A percentile compares a stretch with the other conserved stretches of the same genome.
These are phyloP conservation scores for Zeuzera pyrina DNA, from an alignment of 2,888 invertebrate species.

Conservation along the genomic window DNA sequence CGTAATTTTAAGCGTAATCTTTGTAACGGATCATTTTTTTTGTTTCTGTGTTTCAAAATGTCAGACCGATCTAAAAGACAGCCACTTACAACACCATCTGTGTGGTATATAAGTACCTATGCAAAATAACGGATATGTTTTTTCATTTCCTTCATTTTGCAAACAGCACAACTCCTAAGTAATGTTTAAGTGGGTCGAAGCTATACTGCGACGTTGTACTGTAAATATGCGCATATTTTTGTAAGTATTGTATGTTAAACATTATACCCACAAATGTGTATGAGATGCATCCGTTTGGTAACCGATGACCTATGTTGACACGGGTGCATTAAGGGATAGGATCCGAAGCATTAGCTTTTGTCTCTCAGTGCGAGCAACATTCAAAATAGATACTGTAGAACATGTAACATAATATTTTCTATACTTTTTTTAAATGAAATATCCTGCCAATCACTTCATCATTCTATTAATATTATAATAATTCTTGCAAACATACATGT, in stretches of 20 bases:
- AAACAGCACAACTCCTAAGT: constrained; percentile 23
- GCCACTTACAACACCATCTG: constrained; percentile 2
- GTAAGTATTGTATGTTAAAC: constrained; percentile 55
- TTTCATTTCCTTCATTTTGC: constrained; percentile 39
- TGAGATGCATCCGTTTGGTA: constrained; percentile 48
- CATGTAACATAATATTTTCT: too few relatives aligned
- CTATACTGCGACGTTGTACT: constrained; percentile 25
- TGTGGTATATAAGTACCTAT: constrained; percentile 29
- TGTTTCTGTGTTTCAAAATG: neutral
- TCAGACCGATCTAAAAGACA: neutral
- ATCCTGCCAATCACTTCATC: too few relatives aligned
- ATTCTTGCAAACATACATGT: too few relatives aligned
- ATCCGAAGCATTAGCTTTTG: constrained; percentile 35
- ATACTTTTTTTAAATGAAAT: too few relatives aligned
- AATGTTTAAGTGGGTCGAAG: constrained; percentile 23
- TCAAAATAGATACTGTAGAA: too few relatives aligned
- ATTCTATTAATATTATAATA: too few relatives aligned
- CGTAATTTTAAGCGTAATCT: too few relatives aligned
- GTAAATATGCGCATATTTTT: constrained; percentile 59
- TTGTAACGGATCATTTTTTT: too few relatives aligned
- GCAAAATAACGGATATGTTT: constrained; percentile 25
- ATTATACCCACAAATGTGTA: constrained; percentile 16
- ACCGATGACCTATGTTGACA: constrained; percentile 49
- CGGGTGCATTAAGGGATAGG: constrained; percentile 28
- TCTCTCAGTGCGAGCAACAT: constrained; percentile 19